Conservation (phyloP, 2,888 invertebrate species). For the Philonicus albiceps region DNA sequence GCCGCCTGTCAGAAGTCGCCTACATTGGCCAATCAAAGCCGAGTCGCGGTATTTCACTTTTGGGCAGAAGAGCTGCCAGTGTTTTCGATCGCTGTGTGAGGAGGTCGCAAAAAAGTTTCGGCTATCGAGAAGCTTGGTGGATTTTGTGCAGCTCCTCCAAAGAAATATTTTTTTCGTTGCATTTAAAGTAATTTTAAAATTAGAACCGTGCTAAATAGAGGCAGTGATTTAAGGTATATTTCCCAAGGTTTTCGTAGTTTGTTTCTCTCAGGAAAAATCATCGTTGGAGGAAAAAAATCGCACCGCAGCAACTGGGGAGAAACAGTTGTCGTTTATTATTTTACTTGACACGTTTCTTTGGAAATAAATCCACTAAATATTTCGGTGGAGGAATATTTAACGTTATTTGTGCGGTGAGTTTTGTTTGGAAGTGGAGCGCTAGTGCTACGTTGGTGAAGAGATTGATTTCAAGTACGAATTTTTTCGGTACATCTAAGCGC, state of each 20-base stretch:
- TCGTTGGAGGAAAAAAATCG: neutral
- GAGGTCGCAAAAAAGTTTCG: slow-evolving; percentile 39
- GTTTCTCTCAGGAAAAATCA: neutral
- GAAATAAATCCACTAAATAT: neutral
- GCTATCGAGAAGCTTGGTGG: neutral
- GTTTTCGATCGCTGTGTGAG: slow-evolving; percentile 34
- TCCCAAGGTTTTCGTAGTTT: neutral
- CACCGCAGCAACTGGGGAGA: slow-evolving; percentile 5
- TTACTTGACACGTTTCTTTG: neutral
- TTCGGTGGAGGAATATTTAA: neutral
- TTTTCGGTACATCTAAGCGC: neutral
- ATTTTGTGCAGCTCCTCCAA: neutral
- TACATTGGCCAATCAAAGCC: slow-evolving; percentile 50
- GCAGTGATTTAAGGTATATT: neutral
- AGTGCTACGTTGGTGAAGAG: neutral
- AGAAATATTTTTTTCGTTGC: neutral
- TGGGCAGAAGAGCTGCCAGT: slow-evolving; percentile 20
- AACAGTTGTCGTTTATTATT: slow-evolving; percentile 24
- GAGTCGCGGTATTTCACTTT: slow-evolving; percentile 36
- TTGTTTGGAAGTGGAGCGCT: neutral
- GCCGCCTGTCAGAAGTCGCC: slow-evolving; percentile 54
- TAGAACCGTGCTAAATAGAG: neutral
- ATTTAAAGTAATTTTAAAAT: neutral
- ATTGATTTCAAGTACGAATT: neutral
- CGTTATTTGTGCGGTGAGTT: neutral